Evolutionary conservation across 2,113 vertebrate genomes (phyloP).

Genomic region (Plecturocebus donacophilus): DNA sequence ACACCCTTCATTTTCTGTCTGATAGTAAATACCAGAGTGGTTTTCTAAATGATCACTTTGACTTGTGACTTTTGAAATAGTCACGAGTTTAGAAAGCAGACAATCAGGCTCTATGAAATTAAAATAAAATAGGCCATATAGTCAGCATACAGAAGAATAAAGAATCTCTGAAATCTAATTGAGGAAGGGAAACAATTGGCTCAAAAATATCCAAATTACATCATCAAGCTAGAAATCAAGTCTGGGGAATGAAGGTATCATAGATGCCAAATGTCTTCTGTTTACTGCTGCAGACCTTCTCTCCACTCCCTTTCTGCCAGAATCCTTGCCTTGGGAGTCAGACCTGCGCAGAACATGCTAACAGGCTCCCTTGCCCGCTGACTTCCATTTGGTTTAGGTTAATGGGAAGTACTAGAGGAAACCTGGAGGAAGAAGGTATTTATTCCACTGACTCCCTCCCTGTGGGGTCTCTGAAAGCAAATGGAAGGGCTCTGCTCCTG

Average conservation of each 20-base stretch:
- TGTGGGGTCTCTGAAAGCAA: background rate
- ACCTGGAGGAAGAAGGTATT: background rate
- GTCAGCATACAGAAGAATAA: conserved; percentile 42
- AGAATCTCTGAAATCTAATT: conserved; percentile 4
- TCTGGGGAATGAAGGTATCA: fast-evolving
- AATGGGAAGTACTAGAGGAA: background rate
- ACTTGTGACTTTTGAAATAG: conserved; percentile 47
- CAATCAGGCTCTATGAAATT: conserved; percentile 30
- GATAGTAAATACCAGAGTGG: conserved; percentile 27
- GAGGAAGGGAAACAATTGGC: background rate
- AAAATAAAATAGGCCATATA: background rate
- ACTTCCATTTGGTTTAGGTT: background rate
- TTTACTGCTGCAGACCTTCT: background rate
- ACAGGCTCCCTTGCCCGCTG: background rate
- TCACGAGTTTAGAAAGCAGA: conserved; percentile 27
- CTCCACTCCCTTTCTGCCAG: background rate
- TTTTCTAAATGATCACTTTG: conserved; percentile 38
- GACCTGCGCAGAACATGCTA: background rate
- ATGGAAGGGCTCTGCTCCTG: background rate
- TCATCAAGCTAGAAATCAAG: background rate
- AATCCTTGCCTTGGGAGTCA: background rate
- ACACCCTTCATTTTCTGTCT: background rate
- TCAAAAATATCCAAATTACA: conserved; percentile 8
- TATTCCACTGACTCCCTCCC: background rate
- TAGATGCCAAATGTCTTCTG: background rate